Conservation (phyloP, 1,140 invertebrate species). For the Steinernema khuongi region DNA sequence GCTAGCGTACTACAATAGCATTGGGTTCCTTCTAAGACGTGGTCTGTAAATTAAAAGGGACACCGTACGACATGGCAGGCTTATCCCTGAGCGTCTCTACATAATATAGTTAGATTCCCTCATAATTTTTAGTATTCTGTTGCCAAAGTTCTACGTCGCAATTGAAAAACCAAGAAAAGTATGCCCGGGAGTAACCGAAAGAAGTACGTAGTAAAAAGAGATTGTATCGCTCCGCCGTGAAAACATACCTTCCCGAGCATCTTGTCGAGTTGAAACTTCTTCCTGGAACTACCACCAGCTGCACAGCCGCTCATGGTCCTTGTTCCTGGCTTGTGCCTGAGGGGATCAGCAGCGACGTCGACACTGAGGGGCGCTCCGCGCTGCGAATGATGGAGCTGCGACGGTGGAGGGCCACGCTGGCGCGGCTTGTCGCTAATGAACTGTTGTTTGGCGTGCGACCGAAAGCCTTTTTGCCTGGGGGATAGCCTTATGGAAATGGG, state of each 20-base stretch:
- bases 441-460: not conserved
- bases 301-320: not conserved
- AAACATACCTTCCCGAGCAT: conserved; percentile 1
- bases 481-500: conserved; percentile 15
- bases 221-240: not conserved
- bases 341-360: not conserved
- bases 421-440: not conserved
- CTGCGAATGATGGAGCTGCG: not conserved
- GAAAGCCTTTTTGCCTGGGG: conserved; percentile 14
- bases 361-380: not conserved
- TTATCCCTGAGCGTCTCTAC: too few species aligned
- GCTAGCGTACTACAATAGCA: too few species aligned
- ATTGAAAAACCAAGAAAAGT: too few species aligned
- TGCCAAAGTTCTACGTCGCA: too few species aligned
- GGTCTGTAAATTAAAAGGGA: too few species aligned
- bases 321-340: not conserved
- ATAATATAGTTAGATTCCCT: too few species aligned
- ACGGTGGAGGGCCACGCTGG: not conserved
- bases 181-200: not conserved
- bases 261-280: conserved; percentile 8
- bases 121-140: too few species aligned
- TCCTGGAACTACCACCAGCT: not conserved
- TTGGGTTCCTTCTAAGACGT: too few species aligned
- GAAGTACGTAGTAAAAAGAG: not conserved
- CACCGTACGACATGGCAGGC: too few species aligned